phyloP scores from a whole-genome alignment of 2,888 invertebrate species.

The Eupithecia pulchellata region DNA sequence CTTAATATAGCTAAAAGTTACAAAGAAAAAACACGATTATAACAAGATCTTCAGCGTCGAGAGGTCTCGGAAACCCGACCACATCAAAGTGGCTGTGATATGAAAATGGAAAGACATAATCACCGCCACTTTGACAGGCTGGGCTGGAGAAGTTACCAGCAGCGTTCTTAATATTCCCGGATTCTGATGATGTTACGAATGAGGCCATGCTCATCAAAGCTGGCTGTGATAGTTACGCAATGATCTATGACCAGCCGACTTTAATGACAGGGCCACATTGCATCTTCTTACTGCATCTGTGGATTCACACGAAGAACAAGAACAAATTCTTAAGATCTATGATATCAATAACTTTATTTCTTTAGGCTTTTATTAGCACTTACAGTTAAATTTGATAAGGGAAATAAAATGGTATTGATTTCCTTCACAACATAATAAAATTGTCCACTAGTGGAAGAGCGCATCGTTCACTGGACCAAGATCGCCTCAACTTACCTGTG shows the following conservation, averaged over 20 bases:
- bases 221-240: conserved; percentile 94
- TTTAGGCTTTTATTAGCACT: no score
- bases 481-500: not conserved
- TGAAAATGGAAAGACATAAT: conserved; percentile 88
- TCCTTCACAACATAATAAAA: no score
- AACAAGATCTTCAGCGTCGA: conserved; percentile 4
- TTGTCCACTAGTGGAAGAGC: no score
- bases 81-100: conserved; percentile 99
- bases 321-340: no score
- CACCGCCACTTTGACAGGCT: conserved; percentile 95
- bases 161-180: conserved; percentile 10
- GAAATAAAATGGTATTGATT: no score
- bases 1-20: not conserved
- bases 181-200: conserved; percentile 57
- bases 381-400: no score
- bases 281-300: conserved; percentile 40
- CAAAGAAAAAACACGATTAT: not conserved
- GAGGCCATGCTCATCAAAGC: conserved; percentile 96
- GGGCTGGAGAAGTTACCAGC: conserved; percentile 80
- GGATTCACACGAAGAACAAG: conserved; percentile 37
- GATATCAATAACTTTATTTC: no score
- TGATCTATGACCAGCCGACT: conserved; percentile 93
- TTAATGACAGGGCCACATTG: conserved; percentile 89
- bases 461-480: not conserved
- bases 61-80: conserved; percentile 86